Conservation (phyloP, 2,888 invertebrate genomes). For the Netelia fuscicornis region DNA sequence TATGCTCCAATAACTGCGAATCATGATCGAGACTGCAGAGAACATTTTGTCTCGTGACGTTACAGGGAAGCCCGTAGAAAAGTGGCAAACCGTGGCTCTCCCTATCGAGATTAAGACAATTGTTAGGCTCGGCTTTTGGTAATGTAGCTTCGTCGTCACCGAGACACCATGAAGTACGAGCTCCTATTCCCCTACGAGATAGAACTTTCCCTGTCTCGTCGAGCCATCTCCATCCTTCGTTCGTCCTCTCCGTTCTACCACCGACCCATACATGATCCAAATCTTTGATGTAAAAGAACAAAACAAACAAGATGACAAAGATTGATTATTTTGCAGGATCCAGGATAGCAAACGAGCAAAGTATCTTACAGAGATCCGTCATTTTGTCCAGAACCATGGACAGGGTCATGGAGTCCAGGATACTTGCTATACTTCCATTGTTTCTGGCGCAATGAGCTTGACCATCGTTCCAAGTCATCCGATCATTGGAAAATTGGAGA, state of each 20-base stretch:
- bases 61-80: slow-evolving; percentile 70
- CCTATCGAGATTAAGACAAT: slow-evolving; percentile 71
- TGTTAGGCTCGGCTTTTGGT: slow-evolving; percentile 65
- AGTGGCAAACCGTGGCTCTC: slow-evolving; percentile 69
- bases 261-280: slow-evolving; percentile 71
- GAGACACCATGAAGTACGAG: slow-evolving; percentile 68
- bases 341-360: background rate
- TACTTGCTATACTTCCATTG: slow-evolving; percentile 61
- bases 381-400: slow-evolving; percentile 65
- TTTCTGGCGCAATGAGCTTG: slow-evolving; percentile 56
- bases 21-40: slow-evolving; percentile 56
- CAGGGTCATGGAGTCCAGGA: slow-evolving; percentile 61
- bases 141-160: slow-evolving; percentile 57
- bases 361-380: slow-evolving; percentile 63
- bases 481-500: slow-evolving; percentile 57
- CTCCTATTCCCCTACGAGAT: slow-evolving; percentile 52
- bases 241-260: slow-evolving; percentile 65
- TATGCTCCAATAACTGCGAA: background rate
- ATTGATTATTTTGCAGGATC: background rate
- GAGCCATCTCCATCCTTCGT: slow-evolving; percentile 69
- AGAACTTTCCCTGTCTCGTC: slow-evolving; percentile 63
- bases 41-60: slow-evolving; percentile 64
- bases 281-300: slow-evolving; percentile 45
- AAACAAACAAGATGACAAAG: background rate
- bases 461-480: slow-evolving; percentile 69